A percentile compares a stretch with the other conserved stretches of the same genome.
Conservation (phyloP, 2,888 invertebrate genomes). For the Phania funesta region DNA sequence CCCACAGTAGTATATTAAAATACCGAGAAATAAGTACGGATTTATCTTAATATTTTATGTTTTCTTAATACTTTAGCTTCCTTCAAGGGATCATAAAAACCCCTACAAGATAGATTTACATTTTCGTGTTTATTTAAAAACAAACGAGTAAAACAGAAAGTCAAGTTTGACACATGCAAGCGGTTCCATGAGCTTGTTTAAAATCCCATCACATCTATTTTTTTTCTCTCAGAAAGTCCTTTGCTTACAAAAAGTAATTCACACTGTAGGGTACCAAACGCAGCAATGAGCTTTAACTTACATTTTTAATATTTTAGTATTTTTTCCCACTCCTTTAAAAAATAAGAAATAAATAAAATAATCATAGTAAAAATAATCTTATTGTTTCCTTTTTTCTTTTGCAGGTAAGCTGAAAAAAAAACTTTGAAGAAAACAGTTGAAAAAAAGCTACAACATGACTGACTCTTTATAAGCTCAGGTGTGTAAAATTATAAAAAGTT, state of each 20-base stretch:
- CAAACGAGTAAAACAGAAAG: too few relatives aligned
- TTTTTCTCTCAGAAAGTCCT: not conserved
- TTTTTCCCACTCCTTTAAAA: not conserved
- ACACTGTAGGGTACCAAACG: not conserved
- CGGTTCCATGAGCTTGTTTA: too few relatives aligned
- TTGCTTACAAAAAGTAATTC: not conserved
- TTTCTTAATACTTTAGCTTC: too few relatives aligned
- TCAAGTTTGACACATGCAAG: too few relatives aligned
- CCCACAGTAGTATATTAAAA: too few relatives aligned
- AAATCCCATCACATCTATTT: not conserved
- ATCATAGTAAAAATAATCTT: constrained; percentile 37
- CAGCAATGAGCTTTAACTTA: not conserved
- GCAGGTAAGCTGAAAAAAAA: constrained; percentile 18
- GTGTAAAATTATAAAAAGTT: constrained; percentile 37
- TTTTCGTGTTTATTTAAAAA: too few relatives aligned
- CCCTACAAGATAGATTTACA: too few relatives aligned
- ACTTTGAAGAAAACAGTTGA: not conserved
- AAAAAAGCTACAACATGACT: constrained; percentile 1
- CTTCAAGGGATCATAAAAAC: too few relatives aligned
- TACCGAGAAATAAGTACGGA: constrained; percentile 4
- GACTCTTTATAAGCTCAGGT: constrained; percentile 51
- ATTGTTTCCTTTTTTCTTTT: constrained; percentile 26
- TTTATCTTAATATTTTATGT: constrained; percentile 7
- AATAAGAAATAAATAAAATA: constrained; percentile 2
- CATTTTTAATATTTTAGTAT: not conserved